Evolutionary conservation across 2,797 vertebrate species (phyloP), one percentile per base, ranked within the genome.

Genomic region (Malurus splendens): DNA sequence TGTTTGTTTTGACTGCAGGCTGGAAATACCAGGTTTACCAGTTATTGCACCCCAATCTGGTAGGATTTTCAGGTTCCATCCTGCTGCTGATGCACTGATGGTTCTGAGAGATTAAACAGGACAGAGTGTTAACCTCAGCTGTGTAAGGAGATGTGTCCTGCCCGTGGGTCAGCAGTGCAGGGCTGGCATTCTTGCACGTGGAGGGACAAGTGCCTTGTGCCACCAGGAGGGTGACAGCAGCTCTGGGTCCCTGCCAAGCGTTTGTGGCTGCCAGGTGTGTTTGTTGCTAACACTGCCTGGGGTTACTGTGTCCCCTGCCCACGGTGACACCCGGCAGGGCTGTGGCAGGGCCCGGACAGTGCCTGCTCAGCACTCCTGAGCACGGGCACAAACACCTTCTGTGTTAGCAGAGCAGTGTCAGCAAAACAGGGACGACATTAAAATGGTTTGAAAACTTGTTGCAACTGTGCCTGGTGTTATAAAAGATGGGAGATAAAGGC

Each of bases 1-100:
- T 87, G 79, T 93, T 94, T 94, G 73, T 93, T 93, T 95, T 92
- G 87, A 83, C 85, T 87, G 55, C 89, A 87, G 73, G 65, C 89
- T 95, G 93, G 92, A 87, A 94, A 90, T 83, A 89, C 92, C 91
- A 89, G 90, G 84, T 62, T 93, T 92, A 56, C 90, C 73, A 93
- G 87, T 92, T 90, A 38, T 8, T 75, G 87, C 90, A 73, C n/a
- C 56, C 73, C 59, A 30, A 33, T 74, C 87, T 75, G 66, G 79
- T 90, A 52, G 56, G 82, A 89, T 91, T 87, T 95, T 95, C 90
- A 75, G 70, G 90, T 93, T 91, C 73, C 62, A 47, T 90, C 85
- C 51, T 89, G 85, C 85, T 81, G 5, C 24, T 1, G 2, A 30
- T 66, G 70, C 74, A 28, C 61, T 60, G 88, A 90, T 92, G 79